Conservation (phyloP, 2,888 invertebrate species). For the Ectropis crepuscularia region DNA sequence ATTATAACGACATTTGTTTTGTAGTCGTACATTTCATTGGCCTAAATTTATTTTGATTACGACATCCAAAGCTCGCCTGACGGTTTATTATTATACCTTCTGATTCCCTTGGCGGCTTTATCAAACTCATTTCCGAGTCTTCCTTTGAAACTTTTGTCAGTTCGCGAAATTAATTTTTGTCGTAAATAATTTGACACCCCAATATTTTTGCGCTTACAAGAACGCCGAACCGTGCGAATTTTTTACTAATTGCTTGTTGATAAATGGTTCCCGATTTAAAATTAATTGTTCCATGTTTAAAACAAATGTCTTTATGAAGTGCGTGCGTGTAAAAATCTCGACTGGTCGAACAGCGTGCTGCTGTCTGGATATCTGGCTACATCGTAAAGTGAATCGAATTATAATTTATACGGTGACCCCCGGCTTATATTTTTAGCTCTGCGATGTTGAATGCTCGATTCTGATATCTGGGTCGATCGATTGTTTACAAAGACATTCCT, state of each 20-base stretch:
- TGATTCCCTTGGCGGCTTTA: conserved; percentile 48
- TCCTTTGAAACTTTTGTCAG: conserved; percentile 30
- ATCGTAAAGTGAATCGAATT: conserved; percentile 32
- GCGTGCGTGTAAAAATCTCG: conserved; percentile 22
- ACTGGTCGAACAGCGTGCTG: conserved; percentile 19
- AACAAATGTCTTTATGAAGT: conserved; percentile 17
- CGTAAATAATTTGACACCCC: conserved; percentile 27
- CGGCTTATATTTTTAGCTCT: conserved; percentile 39
- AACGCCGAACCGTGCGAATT: conserved; percentile 23
- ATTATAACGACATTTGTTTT: conserved; percentile 56
- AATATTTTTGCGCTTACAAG: conserved; percentile 18
- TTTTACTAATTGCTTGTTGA: conserved; percentile 29
- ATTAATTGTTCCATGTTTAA: conserved; percentile 29
- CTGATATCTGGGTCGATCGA: conserved; percentile 44
- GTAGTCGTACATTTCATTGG: conserved; percentile 55
- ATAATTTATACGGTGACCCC: conserved; percentile 35
- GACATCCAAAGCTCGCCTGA: conserved; percentile 50
- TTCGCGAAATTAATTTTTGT: conserved; percentile 16
- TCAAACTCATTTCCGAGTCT: conserved; percentile 45
- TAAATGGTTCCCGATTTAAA: conserved; percentile 29
- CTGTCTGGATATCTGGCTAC: conserved; percentile 29
- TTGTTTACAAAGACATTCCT: conserved; percentile 46
- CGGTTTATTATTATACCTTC: conserved; percentile 49
- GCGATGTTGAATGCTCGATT: conserved; percentile 33
- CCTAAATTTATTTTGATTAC: conserved; percentile 67